Conservation (phyloP, 2,888 invertebrate genomes). For the Strigamia crassipes region DNA sequence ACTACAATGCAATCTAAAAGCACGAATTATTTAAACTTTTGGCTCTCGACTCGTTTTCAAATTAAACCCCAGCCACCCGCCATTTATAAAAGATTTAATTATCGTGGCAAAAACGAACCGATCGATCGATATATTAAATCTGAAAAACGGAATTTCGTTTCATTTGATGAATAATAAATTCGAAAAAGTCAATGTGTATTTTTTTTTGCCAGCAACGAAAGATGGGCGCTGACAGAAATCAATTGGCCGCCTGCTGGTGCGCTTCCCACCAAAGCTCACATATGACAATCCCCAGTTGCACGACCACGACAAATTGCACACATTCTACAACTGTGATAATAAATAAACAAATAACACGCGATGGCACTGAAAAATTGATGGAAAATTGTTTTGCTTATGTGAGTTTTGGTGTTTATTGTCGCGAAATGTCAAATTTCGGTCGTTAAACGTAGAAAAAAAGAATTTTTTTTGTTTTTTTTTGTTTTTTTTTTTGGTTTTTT, state of each 20-base stretch:
- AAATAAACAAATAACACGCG: background rate
- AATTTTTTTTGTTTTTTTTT: too few species aligned
- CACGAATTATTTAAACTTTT: conserved; percentile 18
- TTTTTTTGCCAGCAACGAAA: background rate
- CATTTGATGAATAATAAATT: background rate
- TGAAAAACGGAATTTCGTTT: too few species aligned
- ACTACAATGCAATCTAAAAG: conserved; percentile 24
- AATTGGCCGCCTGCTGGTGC: conserved; percentile 36
- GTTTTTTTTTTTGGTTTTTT: too few species aligned
- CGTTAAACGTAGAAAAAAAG: too few species aligned
- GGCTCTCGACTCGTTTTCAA: background rate
- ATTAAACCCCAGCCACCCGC: background rate
- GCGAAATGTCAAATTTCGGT: too few species aligned
- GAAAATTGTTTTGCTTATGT: too few species aligned
- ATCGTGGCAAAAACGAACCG: background rate
- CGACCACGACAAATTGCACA: conserved; percentile 35
- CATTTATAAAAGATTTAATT: conserved; percentile 33
- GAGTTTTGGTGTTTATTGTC: too few species aligned
- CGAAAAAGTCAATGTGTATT: background rate
- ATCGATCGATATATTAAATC: background rate
- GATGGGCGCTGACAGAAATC: conserved; percentile 19
- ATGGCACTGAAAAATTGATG: too few species aligned
- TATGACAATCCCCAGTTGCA: background rate
- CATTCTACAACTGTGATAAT: background rate
- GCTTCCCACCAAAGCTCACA: background rate